Base-by-base conservation (phyloP, 2,888 invertebrate genomes). In the Chrysomela aeneicollis region DNA sequence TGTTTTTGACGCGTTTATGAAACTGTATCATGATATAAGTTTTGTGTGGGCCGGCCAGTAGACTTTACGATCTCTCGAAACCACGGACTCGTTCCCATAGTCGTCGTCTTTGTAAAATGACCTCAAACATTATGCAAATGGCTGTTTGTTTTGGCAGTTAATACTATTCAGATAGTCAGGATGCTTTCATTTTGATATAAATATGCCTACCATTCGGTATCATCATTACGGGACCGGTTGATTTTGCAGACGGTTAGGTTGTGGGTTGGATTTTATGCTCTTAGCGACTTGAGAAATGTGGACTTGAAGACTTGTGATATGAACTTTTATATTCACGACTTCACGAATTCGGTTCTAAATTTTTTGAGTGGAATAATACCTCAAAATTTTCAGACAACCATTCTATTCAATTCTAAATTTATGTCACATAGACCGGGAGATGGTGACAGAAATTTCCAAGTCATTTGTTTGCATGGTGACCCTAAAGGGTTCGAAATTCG, bases 151-250 rank as follows among this genome's bases (percentile, higher is more conserved):
- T 78, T 76, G 72, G 69, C 72, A 66, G 71, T 70, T 73, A 72
- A 69, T 72, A 73, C 72, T 71, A 71, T 69, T 67, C 68, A 65
- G 71, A 70, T 65, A 72, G 74, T 76, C 76, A 64, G 66, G 58
- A 66, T 76, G 72, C 74, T 78, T 79, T 79, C 77, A 76, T 78
- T 78, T 76, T 74, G 73, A 67, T 73, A 78, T 78, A 79, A 79
- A 79, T 79, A 76, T 65, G 12, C 35, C 35, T 35, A 35, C 35
- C 67, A 54, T 63, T 59, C 51, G 51, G 60, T 58, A 53, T 61
- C 61, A 59, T 47, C 42, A 61, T 58, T 63, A 42, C 66, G 53
- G 42, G 60, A 60, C 61, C 60, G 62, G 69, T 58, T 70, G 69
- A 70, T 70, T 61, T 60, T 66, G 75, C 77, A 77, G 78, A 78